Conservation (phyloP, 2,113 vertebrate species). For the Cheirogaleus medius region DNA sequence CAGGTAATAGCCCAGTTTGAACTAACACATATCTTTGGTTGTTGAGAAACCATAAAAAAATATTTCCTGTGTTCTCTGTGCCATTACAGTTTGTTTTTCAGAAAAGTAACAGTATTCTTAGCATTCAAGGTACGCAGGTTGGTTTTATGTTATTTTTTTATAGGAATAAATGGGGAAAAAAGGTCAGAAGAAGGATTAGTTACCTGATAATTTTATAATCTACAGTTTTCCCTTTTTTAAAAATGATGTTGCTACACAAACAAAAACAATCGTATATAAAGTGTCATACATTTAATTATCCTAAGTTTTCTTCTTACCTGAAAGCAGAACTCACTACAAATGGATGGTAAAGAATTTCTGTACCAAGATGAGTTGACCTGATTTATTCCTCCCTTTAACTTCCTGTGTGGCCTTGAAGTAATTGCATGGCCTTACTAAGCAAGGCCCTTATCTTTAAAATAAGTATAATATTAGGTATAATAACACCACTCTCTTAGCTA, state of each 20-base stretch:
- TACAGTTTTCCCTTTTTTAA: background rate
- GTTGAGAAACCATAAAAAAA: background rate
- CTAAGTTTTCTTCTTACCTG: background rate
- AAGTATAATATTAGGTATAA: constrained; percentile 33
- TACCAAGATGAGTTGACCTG: background rate
- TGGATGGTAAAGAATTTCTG: background rate
- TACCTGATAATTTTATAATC: background rate
- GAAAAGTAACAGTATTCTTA: background rate
- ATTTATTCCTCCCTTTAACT: constrained; percentile 12
- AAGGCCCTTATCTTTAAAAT: constrained; percentile 55
- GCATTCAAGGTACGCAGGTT: background rate
- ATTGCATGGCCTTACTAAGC: background rate
- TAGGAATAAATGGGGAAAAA: background rate
- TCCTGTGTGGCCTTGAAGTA: constrained; percentile 56
- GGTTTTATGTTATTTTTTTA: constrained; percentile 34
- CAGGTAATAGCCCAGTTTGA: background rate
- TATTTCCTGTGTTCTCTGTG: background rate
- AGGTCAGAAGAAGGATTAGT: background rate
- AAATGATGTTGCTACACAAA: constrained; percentile 1
- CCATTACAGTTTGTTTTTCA: background rate
- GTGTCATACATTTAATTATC: background rate
- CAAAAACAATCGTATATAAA: background rate
- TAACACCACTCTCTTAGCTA: constrained; percentile 47
- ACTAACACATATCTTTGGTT: background rate
- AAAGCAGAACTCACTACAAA: background rate